Base-by-base conservation (phyloP, 2,797 vertebrate genomes). In the Sebastes minor region DNA sequence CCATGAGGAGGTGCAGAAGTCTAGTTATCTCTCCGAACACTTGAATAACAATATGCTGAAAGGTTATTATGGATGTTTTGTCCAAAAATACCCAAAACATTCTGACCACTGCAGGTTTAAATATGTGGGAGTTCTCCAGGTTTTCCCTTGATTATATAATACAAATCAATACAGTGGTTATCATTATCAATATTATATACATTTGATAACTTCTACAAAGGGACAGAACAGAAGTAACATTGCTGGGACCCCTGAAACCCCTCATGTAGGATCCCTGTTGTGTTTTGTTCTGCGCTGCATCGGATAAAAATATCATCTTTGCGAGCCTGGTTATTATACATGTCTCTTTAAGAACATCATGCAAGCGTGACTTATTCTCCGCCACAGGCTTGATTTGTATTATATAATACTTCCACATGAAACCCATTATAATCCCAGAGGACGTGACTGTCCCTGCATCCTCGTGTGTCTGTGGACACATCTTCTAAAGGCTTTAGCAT, bases 321-420 rank as follows among this genome's bases (percentile, higher is more conserved):
- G 27, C 8, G 5, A 18, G 30, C 5, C 63, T 16, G 25, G 13
- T 35, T 68, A 56, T 56, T 74, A 28, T 46, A 38, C 35, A 46
- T 46, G 53, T 76, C 60, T 71, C 27, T 83, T 80, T 80, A 71
- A 88, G 38, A 76, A 78, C 67, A 71, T 55, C 55, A 32, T 33
- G 68, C 30, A 73, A 68, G 59, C 46, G 5, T 76, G 75, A 82
- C 57, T 81, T 85, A 56, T 62, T 83, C 38, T 68, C 59, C 59
- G 77, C 79, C 77, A 49, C 22, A 67, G 85, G 88, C 79, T 73
- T 81, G 49, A 75, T 89, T 74, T 87, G 42, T 9, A 71, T 94
- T 93, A 94, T 76, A 71, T 92, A 94, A 94, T 73, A 38, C 65
- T 81, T 86, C 75, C 84, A 88, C 75, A 86, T 20, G 69, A 89